Evolutionary conservation across 2,113 vertebrate species (phyloP), one percentile per base, ranked within the genome.

Genomic region (Rhagologus leucostigma): DNA sequence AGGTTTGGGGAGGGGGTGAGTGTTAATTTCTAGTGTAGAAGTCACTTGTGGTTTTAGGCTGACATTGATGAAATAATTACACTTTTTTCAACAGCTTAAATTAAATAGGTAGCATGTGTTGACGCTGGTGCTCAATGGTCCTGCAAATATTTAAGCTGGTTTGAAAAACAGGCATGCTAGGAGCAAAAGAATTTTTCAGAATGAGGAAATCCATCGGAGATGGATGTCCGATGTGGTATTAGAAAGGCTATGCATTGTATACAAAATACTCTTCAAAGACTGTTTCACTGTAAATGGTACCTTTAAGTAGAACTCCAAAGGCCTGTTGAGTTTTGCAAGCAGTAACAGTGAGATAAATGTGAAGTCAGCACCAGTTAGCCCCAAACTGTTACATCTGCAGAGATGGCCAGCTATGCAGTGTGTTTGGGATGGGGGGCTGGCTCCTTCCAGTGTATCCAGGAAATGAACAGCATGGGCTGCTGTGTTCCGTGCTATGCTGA

Each of bases 351-450:
- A 70, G 35, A 59, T 39, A 57, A 79, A 50, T 0, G 1, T 63
- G 37, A 92, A 76, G 17, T n/a, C 32, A 39, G 49, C 10, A 27
- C 10, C 19, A 32, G 32, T 44, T 70, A 89, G 6, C 42, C 42
- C 50, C 21, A 55, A n/a, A 57, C 29, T 81, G 29, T 23, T 35
- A 1, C 6, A 3, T 63, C 47, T 87, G n/a, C 56, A 55, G n/a
- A 89, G 52, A 57, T 6, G 12, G 16, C 41, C 53, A 33, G 33
- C 39, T 1, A 0, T 50, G 24, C 17, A 55, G 3, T 0, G 0
- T 84, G 37, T 80, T 47, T 53, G n/a, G n/a, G 30, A 5, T 30
- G 7, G 3, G 13, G 35, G 22, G 2, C 22, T 74, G 29, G 3
- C 26, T 68, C 21, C 12, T 84, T 62, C 23, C 19, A 10, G 42